Evolutionary conservation across 2,797 vertebrate genomes (phyloP), one percentile per base, ranked within the genome.

Genomic region (Sarcophilus harrisii): DNA sequence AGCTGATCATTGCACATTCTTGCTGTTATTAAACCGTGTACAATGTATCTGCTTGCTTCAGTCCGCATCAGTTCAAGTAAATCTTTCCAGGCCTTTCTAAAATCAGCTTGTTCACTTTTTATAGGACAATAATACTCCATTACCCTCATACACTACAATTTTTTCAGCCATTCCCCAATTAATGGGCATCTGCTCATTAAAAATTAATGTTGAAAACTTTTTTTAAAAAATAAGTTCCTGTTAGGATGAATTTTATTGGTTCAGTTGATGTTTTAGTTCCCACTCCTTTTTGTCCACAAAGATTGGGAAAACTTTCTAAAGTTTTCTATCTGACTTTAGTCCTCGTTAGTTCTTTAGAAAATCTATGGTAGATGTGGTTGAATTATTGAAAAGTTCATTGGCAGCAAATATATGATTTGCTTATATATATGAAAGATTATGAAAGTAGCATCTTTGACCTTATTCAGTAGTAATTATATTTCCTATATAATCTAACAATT

Each of bases 401-500:
- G 55, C 1, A 55, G 60, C 29, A 95, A 93, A n/a, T 93, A 8
- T 38, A 60, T 58, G 2, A 55, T 92, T 91, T 90, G 49, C 30
- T 16, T 18, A 57, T 57, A 57, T 57, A 57, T 57, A 58, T 58
- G 14, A 30, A 90, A 57, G 32, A 60, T 45, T 93, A 91, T 14
- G 59, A 58, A 93, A 93, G 27, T 3, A 16, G 5, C 11, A 3
- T 59, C 58, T 57, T 21, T 28, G 27, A 52, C 54, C 29, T 45
- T 30, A 38, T 90, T 4, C 0, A 57, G 29, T 28, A 93, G 32
- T 49, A 92, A 30, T 24, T 49, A 10, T 49, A 91, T 52, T 66
- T n/a, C 29, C 94, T 57, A 14, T 92, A 45, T 13, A 92, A 95
- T 91, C 94, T 73, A 87, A 58, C 73, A 91, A 94, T 94, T 95